Evolutionary conservation across 2,797 vertebrate genomes (phyloP), one percentile per base, ranked within the genome.

Genomic region (Labroides dimidiatus): DNA sequence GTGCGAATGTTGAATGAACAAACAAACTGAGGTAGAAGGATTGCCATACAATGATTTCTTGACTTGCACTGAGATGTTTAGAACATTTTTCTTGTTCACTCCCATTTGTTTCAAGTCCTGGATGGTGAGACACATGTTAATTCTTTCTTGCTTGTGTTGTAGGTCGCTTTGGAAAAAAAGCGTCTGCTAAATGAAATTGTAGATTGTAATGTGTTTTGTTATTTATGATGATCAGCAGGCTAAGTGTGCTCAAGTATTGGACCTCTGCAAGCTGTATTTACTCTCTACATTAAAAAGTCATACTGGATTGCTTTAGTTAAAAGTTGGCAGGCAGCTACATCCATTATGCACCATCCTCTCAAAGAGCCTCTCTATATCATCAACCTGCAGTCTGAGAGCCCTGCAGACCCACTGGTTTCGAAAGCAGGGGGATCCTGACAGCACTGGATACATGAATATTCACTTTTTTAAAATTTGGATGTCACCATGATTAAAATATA

Each of bases 221-320:
- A 15, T 17, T 43, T 33, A 7, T 55, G 27, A 11, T 37, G 33
- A 55, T 49, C 51, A 15, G 41, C 47, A 37, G 23, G 16, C 64
- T 56, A 27, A 9, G 2, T 67, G 56, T 64, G 10, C 27, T 67
- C 23, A 61, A 41, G 41, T 47, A 65, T 64, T 78, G 57, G 44
- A 21, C 60, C 12, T 47, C 23, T 47, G 36, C 43, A 20, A 45
- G 33, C 21, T 36, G 39, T 72, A 41, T 85, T 78, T 65, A 75
- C 62, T 57, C 23, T 64, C 55, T 58, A 20, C 43, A 64, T 65
- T 45, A 66, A 47, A 64, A 33, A n/a, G 55, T 33, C 50, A n/a
- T 62, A 68, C 77, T 70, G 65, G 60, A 77, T 69, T 78, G 64
- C 14, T 59, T 81, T 27, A 63, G 44, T 56, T 67, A 54, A 70